A percentile compares a stretch with the other conserved stretches of the same genome.
phyloP scores from a whole-genome alignment of 2,888 invertebrate species.

The Ennomos erosarius region DNA sequence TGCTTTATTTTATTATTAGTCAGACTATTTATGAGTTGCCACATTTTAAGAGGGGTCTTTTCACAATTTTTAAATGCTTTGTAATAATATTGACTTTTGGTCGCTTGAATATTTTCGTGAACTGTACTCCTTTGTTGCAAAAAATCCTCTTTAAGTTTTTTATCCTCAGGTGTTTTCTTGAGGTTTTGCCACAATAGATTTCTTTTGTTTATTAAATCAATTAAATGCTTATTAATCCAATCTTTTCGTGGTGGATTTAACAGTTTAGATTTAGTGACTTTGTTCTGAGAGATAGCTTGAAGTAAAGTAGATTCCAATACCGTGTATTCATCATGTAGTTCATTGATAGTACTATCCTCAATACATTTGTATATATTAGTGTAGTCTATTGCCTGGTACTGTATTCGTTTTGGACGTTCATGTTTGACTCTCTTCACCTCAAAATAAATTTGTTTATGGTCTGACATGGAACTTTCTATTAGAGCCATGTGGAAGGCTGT shows the following conservation, averaged over 20 bases:
- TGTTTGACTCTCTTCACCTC: background rate
- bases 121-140: too few species aligned
- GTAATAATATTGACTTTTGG: too few species aligned
- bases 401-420: background rate
- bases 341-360: background rate
- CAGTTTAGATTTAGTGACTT: background rate
- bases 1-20: too few species aligned
- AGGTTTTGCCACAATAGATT: too few species aligned
- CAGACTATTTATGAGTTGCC: too few species aligned
- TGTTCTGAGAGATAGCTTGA: background rate
- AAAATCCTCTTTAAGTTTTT: too few species aligned
- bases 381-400: background rate
- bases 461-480: background rate
- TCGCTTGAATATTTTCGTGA: too few species aligned
- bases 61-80: too few species aligned
- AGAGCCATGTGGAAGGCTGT: background rate
- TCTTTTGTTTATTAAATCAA: too few species aligned
- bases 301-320: background rate
- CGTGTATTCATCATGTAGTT: background rate
- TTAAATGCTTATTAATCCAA: too few species aligned
- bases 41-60: too few species aligned
- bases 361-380: background rate
- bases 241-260: background rate
- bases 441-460: constrained; percentile 4
- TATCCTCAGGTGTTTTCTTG: too few species aligned